These are phyloP conservation scores for Pararge aegeria DNA, from an alignment of 1,140 invertebrate genomes.

Conservation along the genomic window DNA sequence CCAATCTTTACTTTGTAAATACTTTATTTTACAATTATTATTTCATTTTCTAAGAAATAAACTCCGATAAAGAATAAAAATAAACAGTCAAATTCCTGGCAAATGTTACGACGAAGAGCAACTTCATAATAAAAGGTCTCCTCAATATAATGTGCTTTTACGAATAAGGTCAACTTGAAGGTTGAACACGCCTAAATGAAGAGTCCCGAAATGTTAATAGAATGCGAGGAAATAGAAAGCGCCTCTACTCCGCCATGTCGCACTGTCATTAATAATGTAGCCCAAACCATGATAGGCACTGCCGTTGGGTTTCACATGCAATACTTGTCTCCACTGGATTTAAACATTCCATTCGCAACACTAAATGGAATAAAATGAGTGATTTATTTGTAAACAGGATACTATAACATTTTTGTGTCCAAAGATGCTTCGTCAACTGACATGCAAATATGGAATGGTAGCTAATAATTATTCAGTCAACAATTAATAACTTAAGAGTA, in stretches of 20 bases:
- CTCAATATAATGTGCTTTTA: background rate
- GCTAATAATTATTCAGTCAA: no score
- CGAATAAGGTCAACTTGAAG: slow-evolving; percentile 6
- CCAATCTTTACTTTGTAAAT: no score
- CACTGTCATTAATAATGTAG: slow-evolving; percentile 48
- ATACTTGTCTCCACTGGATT: slow-evolving; percentile 43
- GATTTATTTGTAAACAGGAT: no score
- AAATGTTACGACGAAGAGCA: background rate
- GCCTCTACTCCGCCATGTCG: slow-evolving; percentile 21
- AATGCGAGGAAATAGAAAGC: slow-evolving; percentile 29
- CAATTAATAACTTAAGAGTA: no score
- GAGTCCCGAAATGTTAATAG: slow-evolving; percentile 35
- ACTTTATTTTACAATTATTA: no score
- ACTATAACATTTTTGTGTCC: no score
- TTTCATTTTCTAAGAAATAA: background rate
- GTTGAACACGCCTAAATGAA: slow-evolving; percentile 20
- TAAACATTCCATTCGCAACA: background rate
- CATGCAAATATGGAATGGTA: no score
- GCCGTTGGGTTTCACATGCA: slow-evolving; percentile 36
- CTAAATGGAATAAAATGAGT: no score
- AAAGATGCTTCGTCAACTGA: no score
- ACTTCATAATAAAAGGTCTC: background rate
- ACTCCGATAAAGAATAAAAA: background rate
- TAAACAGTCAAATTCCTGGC: background rate
- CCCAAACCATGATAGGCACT: slow-evolving; percentile 29